phyloP scores from a whole-genome alignment of 2,797 vertebrate species.

The Alfaro cultratus region DNA sequence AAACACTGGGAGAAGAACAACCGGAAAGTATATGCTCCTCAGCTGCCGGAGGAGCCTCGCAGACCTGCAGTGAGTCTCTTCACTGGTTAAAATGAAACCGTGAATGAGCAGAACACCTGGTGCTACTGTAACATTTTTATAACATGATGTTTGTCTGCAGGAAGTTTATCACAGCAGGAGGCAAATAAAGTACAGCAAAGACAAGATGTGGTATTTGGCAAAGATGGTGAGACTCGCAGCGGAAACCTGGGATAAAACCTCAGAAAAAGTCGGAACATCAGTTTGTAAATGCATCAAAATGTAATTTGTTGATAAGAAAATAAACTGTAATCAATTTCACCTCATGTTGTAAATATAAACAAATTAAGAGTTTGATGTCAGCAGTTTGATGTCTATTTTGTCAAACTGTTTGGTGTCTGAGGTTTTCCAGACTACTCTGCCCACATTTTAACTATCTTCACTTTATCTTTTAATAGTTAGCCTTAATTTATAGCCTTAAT shows the following conservation, averaged over 20 bases:
- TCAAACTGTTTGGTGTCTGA: background rate
- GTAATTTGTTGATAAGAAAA: background rate
- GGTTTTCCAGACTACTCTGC: background rate
- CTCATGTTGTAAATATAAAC: background rate
- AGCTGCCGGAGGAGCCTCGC: constrained; percentile 86
- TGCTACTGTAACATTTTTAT: background rate
- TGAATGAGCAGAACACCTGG: too few species aligned
- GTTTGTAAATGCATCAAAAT: background rate
- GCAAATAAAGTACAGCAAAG: constrained; percentile 96
- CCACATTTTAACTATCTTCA: background rate
- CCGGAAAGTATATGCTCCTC: constrained; percentile 85
- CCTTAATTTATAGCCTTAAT: background rate
- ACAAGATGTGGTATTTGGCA: constrained; percentile 99
- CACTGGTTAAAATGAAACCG: background rate
- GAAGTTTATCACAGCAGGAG: constrained; percentile 91
- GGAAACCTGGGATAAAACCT: too few species aligned
- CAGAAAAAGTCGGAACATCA: background rate
- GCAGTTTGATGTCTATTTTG: background rate
- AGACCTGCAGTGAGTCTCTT: constrained; percentile 88
- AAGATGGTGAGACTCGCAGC: constrained; percentile 86
- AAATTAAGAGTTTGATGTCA: background rate
- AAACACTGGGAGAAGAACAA: constrained; percentile 92
- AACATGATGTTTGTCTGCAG: constrained; percentile 64
- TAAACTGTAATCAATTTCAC: background rate
- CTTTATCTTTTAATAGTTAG: background rate